A percentile compares a stretch with the other conserved stretches of the same genome.
Conservation (phyloP, 2,113 vertebrate species). For the Gallinago paraguaiae region DNA sequence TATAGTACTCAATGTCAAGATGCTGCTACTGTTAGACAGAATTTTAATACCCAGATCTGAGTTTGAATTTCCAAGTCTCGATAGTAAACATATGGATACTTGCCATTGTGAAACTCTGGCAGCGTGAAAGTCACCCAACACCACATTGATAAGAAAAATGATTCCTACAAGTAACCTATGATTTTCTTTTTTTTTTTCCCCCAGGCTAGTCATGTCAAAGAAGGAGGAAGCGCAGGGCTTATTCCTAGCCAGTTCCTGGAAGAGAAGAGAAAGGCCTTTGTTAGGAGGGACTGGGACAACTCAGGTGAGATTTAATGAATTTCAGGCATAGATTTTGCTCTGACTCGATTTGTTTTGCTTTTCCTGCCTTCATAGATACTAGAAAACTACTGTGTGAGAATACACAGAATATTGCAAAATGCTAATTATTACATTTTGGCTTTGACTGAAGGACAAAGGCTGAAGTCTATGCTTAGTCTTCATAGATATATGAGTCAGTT, state of each 20-base stretch:
- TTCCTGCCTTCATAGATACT: neutral
- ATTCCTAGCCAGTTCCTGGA: constrained; percentile 98
- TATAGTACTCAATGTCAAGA: neutral
- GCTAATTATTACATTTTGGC: neutral
- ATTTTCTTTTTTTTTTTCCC: neutral
- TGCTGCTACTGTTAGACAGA: neutral
- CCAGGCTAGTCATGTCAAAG: constrained; percentile 88
- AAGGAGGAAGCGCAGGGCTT: constrained; percentile 91
- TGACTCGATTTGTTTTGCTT: constrained; percentile 8
- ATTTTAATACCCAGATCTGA: neutral
- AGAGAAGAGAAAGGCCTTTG: constrained; percentile 99
- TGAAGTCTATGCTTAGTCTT: neutral
- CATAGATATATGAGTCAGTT: neutral
- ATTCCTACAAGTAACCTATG: neutral
- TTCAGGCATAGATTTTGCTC: neutral
- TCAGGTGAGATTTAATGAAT: constrained; percentile 73
- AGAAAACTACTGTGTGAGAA: neutral
- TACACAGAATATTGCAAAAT: neutral
- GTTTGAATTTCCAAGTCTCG: neutral
- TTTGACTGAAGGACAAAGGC: neutral
- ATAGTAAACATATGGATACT: neutral
- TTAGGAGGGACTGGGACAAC: constrained; percentile 90
- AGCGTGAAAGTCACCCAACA: neutral
- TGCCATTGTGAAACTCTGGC: neutral
- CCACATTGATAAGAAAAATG: neutral